These are phyloP conservation scores for Otis tarda DNA, from an alignment of 2,113 vertebrate genomes.

Conservation along the genomic window DNA sequence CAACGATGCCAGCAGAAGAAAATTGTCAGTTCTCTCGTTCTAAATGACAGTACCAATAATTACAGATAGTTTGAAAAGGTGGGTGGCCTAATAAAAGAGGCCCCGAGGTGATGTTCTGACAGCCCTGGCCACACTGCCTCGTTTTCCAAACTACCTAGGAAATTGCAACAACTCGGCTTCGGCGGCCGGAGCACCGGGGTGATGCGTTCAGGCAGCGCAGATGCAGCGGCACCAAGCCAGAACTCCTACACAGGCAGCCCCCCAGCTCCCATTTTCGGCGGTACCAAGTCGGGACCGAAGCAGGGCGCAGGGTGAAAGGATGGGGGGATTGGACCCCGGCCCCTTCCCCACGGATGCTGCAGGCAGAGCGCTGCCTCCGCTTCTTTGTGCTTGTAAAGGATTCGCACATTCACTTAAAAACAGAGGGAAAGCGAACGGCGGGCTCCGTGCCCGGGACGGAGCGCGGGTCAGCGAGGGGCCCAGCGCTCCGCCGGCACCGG, in stretches of 20 bases:
- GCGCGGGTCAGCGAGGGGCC: neutral
- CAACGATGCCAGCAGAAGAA: neutral
- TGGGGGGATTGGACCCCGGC: neutral
- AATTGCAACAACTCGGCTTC: neutral
- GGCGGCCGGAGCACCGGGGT: neutral
- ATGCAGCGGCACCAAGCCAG: neutral
- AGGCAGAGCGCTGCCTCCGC: neutral
- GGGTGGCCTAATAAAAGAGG: slow-evolving; percentile 46
- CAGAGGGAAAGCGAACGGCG: neutral
- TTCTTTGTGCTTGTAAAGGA: neutral
- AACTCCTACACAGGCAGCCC: neutral
- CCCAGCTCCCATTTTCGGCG: neutral
- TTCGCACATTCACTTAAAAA: neutral
- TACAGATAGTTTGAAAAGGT: slow-evolving; percentile 10
- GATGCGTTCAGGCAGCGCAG: neutral
- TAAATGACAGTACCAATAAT: slow-evolving; percentile 26
- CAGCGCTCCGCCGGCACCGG: neutral
- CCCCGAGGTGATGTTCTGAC: slow-evolving; percentile 22
- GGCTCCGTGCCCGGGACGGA: neutral
- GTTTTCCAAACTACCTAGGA: neutral
- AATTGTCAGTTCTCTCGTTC: neutral
- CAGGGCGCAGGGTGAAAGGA: fast-evolving
- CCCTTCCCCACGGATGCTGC: neutral
- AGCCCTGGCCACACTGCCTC: neutral
- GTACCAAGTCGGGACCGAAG: neutral